Evolutionary conservation across 2,113 vertebrate species (phyloP), one percentile per base, ranked within the genome.

Genomic region (Cervus canadensis): DNA sequence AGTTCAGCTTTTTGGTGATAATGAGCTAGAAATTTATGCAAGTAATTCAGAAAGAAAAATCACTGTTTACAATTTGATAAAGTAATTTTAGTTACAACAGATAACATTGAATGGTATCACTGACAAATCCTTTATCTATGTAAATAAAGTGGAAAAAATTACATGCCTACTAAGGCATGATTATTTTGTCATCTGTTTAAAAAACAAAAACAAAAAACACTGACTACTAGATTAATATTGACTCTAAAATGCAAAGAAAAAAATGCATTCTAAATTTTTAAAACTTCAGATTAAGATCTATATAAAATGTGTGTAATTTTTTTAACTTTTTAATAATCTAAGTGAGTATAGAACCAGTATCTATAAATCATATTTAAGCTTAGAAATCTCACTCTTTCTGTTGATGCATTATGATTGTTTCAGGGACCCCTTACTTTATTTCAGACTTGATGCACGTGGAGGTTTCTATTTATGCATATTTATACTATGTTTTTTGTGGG

Each of bases 71-170:
- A 67, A 76, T 89, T 87, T 94, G 62, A 85, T 86, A 33, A 87
- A 91, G 33, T 96, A 48, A 86, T 78, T 85, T 83, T 50, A 81
- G 26, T 94, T 96, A 57, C 45, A 96, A 60, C 17, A 93, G 50
- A 89, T 87, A 71, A 71, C 21, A 36, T 4, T 76, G 26, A 86
- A 93, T 91, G 23, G 21, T 71, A 89, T 67, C 19, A 78, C 19
- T 92, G 14, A 84, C 9, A n/a, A 97, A 25, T 50, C 17, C 48
- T 94, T 78, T 96, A 76, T 50, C 30, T 93, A 71, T 43, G 3
- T 87, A 94, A 96, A 52, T 96, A 97, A 54, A 95, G 8, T 15
- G 17, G 28, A 82, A 89, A 86, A 88, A 89, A 43, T 40, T 62
- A 86, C 56, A 74, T 82, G 7, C 54, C 30, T 93, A 40, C 2